Evolutionary conservation across 1,140 invertebrate genomes (phyloP), one percentile per base, ranked within the genome.

Genomic region (Papilio machaon): DNA sequence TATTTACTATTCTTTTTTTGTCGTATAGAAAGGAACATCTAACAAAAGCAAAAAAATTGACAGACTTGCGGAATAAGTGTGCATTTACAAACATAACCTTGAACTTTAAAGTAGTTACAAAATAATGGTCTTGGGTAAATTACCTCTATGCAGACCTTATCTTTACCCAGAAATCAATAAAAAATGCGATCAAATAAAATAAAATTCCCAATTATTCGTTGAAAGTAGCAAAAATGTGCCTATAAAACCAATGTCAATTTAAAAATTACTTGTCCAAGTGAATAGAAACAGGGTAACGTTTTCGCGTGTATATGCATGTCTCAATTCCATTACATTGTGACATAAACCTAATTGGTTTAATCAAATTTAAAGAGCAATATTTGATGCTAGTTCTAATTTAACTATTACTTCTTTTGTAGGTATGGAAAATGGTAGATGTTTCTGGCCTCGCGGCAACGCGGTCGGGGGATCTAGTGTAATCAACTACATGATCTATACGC

Each of bases 401-500:
- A 43, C 38, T n/a, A n/a, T 19, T 8, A 9, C 17, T 58, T 58
- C 0, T 79, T 84, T 30, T 89, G 35, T 81, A 94, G 92, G 91
- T 52, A 94, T 94, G 92, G 46, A 86, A 19, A 91, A 93, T 79
- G 83, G 87, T n/a, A 85, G 93, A 75, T 96, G 95, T 86, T 90
- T 90, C 52, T 96, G 95, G 95, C 94, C 93, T 10, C 86, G 95
- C 73, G 95, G 95, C 8, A 95, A 92, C 83, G 95, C 95, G 2
- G 92, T 96, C 80, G 95, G 95, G 2, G 95, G 95, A 2, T 92
- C 94, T 2, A 95, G 94, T 47, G 91, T 95, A 1, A 93, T 96
- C 35, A 96, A 96, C 85, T 95, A 95, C 83, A 94, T 96, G 93
- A 95, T 96, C 54, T 96, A 95, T 83, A 95, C 95, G 3, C 84